Evolutionary conservation across 1,140 invertebrate genomes (phyloP).

Genomic region (Papilio machaon): DNA sequence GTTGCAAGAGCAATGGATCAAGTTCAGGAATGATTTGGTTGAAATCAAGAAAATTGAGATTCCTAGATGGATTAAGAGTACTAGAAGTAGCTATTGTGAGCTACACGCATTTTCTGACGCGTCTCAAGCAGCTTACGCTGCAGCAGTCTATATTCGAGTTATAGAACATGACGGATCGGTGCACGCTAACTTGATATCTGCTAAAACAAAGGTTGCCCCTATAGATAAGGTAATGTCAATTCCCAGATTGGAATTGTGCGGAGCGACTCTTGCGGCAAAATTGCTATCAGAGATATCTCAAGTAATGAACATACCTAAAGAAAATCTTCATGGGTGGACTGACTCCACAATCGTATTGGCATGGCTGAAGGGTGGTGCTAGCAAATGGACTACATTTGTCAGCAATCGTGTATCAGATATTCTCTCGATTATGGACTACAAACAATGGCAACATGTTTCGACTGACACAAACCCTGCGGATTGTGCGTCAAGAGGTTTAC

Average conservation of each 20-base stretch:
- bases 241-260: slow-evolving; percentile 65
- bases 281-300: slow-evolving; percentile 47
- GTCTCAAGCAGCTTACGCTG: slow-evolving; percentile 48
- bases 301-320: slow-evolving; percentile 54
- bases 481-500: slow-evolving; percentile 45
- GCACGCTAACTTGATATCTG: slow-evolving; percentile 46
- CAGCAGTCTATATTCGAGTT: slow-evolving; percentile 47
- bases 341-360: slow-evolving; percentile 71
- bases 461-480: slow-evolving; percentile 46
- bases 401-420: too few species aligned
- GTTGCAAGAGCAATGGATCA: slow-evolving; percentile 44
- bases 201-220: slow-evolving; percentile 64
- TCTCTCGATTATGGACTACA: too few species aligned
- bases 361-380: slow-evolving; percentile 53
- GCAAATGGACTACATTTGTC: too few species aligned
- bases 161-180: slow-evolving; percentile 35
- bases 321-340: slow-evolving; percentile 57
- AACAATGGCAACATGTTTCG: too few species aligned
- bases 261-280: slow-evolving; percentile 52
- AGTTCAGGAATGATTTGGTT: slow-evolving; percentile 41
- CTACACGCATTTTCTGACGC: slow-evolving; percentile 54
- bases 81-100: slow-evolving; percentile 31
- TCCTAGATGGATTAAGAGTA: slow-evolving; percentile 44
- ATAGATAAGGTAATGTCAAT: slow-evolving; percentile 58
- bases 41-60: slow-evolving; percentile 45